Percentiles rank a stretch among this genome's conserved stretches.
Conservation (phyloP, 2,113 vertebrate species). For the Indri indri region DNA sequence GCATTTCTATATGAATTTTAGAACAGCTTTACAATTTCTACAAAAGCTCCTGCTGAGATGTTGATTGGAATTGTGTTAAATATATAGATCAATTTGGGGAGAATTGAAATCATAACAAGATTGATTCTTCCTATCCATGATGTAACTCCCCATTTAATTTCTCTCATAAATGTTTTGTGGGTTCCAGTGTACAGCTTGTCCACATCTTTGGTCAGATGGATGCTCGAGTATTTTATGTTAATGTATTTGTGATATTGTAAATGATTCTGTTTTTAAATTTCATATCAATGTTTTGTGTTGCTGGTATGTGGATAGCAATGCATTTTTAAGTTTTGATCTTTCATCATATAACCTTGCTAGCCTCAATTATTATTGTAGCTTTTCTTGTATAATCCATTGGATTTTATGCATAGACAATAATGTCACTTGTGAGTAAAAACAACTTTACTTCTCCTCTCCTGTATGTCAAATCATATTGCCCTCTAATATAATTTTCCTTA, state of each 20-base stretch:
- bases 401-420: not conserved
- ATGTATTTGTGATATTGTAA: not conserved
- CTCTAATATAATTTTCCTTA: not conserved
- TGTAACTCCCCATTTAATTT: not conserved
- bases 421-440: not conserved
- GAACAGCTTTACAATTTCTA: not conserved
- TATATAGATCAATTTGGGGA: not conserved
- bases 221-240: not conserved
- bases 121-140: not conserved
- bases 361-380: not conserved
- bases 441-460: not conserved
- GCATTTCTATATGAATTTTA: not conserved
- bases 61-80: not conserved
- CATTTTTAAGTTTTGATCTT: not conserved
- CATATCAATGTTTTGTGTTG: not conserved
- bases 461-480: not conserved
- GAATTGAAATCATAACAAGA: not conserved
- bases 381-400: not conserved
- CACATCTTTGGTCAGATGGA: not conserved
- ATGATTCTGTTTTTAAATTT: not conserved
- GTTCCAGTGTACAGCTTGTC: not conserved
- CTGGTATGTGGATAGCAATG: not conserved
- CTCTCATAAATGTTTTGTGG: not conserved
- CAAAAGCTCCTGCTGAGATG: not conserved
- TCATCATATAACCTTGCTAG: not conserved